Evolutionary conservation across 2,113 vertebrate genomes (phyloP).

Genomic region (Oreochromis aureus): DNA sequence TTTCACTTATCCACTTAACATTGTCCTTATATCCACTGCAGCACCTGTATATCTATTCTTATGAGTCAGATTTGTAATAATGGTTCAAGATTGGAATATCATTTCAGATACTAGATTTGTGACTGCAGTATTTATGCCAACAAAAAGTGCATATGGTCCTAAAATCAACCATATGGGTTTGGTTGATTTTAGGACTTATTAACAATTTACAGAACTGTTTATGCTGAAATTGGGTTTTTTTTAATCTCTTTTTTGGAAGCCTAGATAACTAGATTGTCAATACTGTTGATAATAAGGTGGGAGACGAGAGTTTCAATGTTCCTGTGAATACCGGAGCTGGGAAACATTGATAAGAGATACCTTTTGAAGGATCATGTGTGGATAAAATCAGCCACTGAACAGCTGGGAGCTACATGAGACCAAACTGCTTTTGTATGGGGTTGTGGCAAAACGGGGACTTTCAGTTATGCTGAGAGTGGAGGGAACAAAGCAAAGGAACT

Average conservation of each 20-base stretch:
- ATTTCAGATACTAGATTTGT: background rate
- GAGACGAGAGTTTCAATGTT: background rate
- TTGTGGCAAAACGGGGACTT: background rate
- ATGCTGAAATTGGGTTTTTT: background rate
- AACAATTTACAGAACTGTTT: background rate
- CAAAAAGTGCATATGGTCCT: background rate
- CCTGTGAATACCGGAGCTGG: background rate
- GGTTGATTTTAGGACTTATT: background rate
- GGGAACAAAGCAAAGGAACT: background rate
- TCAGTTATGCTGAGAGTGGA: background rate
- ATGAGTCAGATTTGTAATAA: background rate
- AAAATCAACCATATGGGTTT: too few species aligned
- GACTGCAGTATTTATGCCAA: background rate
- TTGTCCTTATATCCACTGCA: background rate
- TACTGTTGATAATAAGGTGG: background rate
- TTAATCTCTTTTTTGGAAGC: background rate
- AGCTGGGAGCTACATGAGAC: background rate
- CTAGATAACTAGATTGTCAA: background rate
- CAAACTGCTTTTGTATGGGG: background rate
- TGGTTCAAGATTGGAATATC: background rate
- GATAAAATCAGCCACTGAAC: background rate
- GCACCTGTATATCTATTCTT: background rate
- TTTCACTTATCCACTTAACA: background rate
- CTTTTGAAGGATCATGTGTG: background rate
- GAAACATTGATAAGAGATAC: background rate